Base-by-base conservation (phyloP, 2,797 vertebrate genomes). In the Pipistrellus pipistrellus region DNA sequence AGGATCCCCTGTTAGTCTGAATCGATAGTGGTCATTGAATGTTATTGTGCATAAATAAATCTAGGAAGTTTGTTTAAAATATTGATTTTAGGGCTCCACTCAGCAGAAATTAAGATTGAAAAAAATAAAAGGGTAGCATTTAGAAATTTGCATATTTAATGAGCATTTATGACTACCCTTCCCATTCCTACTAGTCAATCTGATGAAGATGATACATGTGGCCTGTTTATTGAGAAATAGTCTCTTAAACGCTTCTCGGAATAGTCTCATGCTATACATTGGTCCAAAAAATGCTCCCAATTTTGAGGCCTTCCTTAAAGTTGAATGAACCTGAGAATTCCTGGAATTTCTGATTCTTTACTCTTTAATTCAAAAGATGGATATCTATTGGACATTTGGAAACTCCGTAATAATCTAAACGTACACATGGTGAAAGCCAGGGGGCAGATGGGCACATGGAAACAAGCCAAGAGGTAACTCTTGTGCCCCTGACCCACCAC, bases 341-440 rank as follows among this genome's bases (percentile, higher is more conserved):
- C 38, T 69, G 38, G 7, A 23, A 27, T 72, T 85, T 77, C 44
- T 91, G 23, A 88, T 55, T 55, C 85, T 88, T 88, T 44, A 8
- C 53, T 76, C 18, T 35, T 46, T 72, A n/a, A 55, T 69, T 15
- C 4, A n/a, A 83, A 82, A 53, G 14, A 62, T 20, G 55, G 62
- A 8, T 35, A 18, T 35, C 11, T 75, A 17, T 66, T 55, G 55
- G 38, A 23, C 59, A 38, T 51, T 68, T 86, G n/a, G 57, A 62
- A 94, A 35, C 13, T 41, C 27, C 30, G 8, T 62, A 35, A 41
- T 51, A 82, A 53, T 71, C 32, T 64, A 83, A 64, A 27, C 48
- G 4, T n/a, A 57, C 15, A 66, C 30, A 20, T 35, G 35, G 35
- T 38, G 38, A 83, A 77, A 91, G 35, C 27, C 7, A 25, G 71